phyloP scores from a whole-genome alignment of 2,113 vertebrate species.

The Hippocampus barbouri region DNA sequence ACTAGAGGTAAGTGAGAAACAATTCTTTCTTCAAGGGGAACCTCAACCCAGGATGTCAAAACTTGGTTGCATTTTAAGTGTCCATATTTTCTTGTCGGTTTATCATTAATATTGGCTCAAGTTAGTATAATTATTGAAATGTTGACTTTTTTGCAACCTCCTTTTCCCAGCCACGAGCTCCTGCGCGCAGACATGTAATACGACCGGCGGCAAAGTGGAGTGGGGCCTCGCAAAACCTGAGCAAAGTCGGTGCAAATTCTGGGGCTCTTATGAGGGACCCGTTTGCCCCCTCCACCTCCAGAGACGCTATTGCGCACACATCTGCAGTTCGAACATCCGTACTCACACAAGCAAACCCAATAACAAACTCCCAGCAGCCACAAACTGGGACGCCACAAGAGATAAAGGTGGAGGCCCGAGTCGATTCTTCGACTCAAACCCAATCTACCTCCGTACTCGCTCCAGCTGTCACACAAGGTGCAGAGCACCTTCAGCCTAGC shows the following conservation, averaged over 20 bases:
- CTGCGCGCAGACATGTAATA: slow-evolving; percentile 56
- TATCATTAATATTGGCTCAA: no score
- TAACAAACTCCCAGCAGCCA: slow-evolving; percentile 21
- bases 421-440: slow-evolving; percentile 27
- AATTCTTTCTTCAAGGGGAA: neutral
- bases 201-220: slow-evolving; percentile 61
- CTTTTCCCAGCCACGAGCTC: slow-evolving; percentile 34
- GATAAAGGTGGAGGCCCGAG: slow-evolving; percentile 19
- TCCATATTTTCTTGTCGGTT: no score
- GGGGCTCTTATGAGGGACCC: slow-evolving; percentile 2
- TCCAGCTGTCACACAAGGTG: slow-evolving; percentile 24
- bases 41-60: neutral
- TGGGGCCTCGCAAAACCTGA: slow-evolving; percentile 12
- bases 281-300: slow-evolving; percentile 55
- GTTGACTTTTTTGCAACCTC: neutral
- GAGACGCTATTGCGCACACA: slow-evolving; percentile 37
- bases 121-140: neutral
- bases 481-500: slow-evolving; percentile 19
- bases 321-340: slow-evolving; percentile 11
- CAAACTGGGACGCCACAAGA: slow-evolving; percentile 20
- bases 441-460: slow-evolving; percentile 52
- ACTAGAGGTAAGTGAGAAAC: slow-evolving; percentile 73
- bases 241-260: slow-evolving; percentile 24
- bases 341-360: slow-evolving; percentile 24
- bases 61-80: no score